Conservation (phyloP, 2,888 invertebrate genomes). For the Chrysina gloriosa region DNA sequence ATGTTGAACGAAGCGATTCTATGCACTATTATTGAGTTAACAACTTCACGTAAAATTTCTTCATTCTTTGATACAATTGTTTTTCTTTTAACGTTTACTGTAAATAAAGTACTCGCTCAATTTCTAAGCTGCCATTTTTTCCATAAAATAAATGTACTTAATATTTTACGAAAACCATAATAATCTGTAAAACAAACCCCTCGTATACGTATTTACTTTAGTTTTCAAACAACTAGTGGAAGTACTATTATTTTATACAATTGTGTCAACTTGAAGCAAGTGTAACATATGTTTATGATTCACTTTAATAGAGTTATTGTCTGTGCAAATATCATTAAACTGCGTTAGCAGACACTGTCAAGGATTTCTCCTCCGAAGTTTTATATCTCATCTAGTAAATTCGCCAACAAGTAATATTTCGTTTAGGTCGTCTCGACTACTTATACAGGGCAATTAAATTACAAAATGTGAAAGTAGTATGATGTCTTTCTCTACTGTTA, state of each 20-base stretch:
- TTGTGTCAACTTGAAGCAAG: not conserved
- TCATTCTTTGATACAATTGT: too few species aligned
- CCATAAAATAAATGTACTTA: too few species aligned
- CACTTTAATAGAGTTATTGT: not conserved
- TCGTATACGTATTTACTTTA: too few species aligned
- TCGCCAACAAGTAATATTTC: not conserved
- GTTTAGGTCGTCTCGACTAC: not conserved
- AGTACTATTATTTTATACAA: not conserved
- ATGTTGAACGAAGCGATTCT: too few species aligned
- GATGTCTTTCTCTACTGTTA: not conserved
- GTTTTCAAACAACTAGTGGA: not conserved
- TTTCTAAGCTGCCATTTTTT: too few species aligned
- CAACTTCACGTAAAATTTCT: too few species aligned
- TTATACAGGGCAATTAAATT: conserved; percentile 10
- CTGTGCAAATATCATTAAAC: conserved; percentile 2
- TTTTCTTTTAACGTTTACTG: too few species aligned
- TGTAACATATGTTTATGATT: not conserved
- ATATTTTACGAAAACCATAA: too few species aligned
- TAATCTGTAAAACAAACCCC: too few species aligned
- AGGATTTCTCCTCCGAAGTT: conserved; percentile 22
- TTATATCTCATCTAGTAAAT: conserved; percentile 13
- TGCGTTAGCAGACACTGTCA: not conserved
- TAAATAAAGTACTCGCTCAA: too few species aligned
- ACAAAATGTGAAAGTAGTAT: conserved; percentile 25
- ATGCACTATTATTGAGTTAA: too few species aligned